Evolutionary conservation across 2,797 vertebrate species (phyloP).

Genomic region (Sylvilagus floridanus): DNA sequence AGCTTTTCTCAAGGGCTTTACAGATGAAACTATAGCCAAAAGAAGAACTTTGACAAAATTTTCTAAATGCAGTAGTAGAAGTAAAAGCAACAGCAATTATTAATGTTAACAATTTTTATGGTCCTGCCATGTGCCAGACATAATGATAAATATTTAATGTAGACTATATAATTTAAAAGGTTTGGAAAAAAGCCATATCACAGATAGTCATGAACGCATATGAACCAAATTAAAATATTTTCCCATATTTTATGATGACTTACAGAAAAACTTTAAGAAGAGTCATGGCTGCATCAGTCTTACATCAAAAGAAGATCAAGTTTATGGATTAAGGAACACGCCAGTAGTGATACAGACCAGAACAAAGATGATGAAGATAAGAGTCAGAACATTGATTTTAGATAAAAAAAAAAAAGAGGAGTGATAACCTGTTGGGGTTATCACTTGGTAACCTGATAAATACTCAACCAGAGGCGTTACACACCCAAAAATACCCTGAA

Average conservation of each 20-base stretch:
- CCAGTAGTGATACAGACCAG: not conserved
- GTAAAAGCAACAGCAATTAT: not conserved
- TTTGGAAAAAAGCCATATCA: not conserved
- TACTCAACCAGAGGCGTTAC: too few relatives aligned
- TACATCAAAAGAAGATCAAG: not conserved
- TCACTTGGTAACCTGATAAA: too few relatives aligned
- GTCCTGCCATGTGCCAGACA: not conserved
- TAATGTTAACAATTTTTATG: not conserved
- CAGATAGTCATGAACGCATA: not conserved
- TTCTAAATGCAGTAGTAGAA: not conserved
- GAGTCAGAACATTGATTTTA: not conserved
- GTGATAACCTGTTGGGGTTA: too few relatives aligned
- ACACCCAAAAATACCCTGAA: not conserved
- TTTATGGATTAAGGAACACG: not conserved
- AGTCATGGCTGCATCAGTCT: not conserved
- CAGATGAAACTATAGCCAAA: not conserved
- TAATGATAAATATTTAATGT: not conserved
- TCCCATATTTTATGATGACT: not conserved
- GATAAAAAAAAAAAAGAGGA: conserved; percentile 1
- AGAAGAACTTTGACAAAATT: not conserved
- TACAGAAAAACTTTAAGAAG: not conserved
- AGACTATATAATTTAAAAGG: not conserved
- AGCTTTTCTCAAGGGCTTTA: not conserved
- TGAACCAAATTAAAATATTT: not conserved
- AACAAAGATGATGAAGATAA: not conserved